phyloP scores from a whole-genome alignment of 92 coral and sea anemone species.

The Siderastrea siderea region DNA sequence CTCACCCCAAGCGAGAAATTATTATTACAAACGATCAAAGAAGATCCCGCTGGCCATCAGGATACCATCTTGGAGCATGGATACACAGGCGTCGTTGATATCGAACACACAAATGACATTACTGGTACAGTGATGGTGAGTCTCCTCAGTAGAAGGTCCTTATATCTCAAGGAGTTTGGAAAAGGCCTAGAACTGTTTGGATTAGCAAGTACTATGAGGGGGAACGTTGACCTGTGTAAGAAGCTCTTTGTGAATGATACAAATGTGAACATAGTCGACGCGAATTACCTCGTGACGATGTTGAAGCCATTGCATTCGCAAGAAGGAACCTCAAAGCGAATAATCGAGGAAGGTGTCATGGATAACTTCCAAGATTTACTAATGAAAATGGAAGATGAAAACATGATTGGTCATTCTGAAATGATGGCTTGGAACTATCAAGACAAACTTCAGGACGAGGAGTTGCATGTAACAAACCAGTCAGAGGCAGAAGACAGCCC shows the following conservation, averaged over 20 bases:
- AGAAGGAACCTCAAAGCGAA: constrained; percentile 50
- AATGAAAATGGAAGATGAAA: constrained; percentile 59
- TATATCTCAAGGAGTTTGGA: constrained; percentile 55
- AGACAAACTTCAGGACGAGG: constrained; percentile 28
- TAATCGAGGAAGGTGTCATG: constrained; percentile 57
- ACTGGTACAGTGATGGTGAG: constrained; percentile 65
- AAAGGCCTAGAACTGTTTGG: constrained; percentile 63
- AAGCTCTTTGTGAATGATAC: constrained; percentile 33
- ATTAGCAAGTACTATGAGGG: constrained; percentile 48
- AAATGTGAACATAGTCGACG: constrained; percentile 33
- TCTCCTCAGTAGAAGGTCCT: constrained; percentile 47
- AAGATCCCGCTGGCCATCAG: constrained; percentile 36
- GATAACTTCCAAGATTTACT: constrained; percentile 70
- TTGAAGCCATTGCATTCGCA: constrained; percentile 64
- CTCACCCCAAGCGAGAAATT: constrained; percentile 48
- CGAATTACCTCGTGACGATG: constrained; percentile 55
- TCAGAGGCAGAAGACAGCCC: constrained; percentile 3
- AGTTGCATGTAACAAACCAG: constrained; percentile 8
- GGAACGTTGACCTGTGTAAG: constrained; percentile 54
- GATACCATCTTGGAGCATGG: constrained; percentile 72
- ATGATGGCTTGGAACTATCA: constrained; percentile 30
- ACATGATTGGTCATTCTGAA: constrained; percentile 45
- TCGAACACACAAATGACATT: constrained; percentile 55
- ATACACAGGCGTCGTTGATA: constrained; percentile 63
- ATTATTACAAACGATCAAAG: constrained; percentile 45